Base-by-base conservation (phyloP, 2,113 vertebrate species). In the Cairina moschata region DNA sequence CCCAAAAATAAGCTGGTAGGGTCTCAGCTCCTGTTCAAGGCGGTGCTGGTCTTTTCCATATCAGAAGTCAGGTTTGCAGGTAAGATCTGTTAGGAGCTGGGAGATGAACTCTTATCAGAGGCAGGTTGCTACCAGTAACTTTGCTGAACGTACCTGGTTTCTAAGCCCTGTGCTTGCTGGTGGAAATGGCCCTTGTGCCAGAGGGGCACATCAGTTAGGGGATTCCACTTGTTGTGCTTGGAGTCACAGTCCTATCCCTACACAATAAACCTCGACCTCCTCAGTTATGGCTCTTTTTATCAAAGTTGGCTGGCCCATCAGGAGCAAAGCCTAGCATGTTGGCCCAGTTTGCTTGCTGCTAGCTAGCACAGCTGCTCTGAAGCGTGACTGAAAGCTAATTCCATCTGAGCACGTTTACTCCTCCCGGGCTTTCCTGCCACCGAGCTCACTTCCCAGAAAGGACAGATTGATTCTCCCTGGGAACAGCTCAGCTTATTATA, bases 401-500 rank as follows among this genome's bases (percentile, higher is more conserved):
- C 96, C 93, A 81, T 71, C 72, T 6, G 7, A 96, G 86, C 78
- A 92, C 93, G 71, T 94, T 94, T 96, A 62, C 80, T 93, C 83
- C 80, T 96, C 93, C 76, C 2, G 8, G 88, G 93, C 83, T 91
- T 94, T 97, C 40, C 85, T 93, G 83, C 79, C 93, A 86, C 73
- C 0, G 0, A 72, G 83, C 66, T 81, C 42, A 73, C 90, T 95
- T 95, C 95, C 95, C 93, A 94, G 93, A 95, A 96, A 96, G 92
- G 95, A 73, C 66, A 93, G 92, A 60, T 90, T 94, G 13, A 28
- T 96, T 93, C 69, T 96, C 77, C 90, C 78, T 94, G 76, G 91
- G 93, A 96, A 94, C 95, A 93, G 92, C 88, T 97, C 80, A 82
- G 85, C 95, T 97, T 96, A 95, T 96, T 96, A 94, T 96, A 96